Base-by-base conservation (phyloP, 1,140 invertebrate genomes). In the Cataglyphis hispanica region DNA sequence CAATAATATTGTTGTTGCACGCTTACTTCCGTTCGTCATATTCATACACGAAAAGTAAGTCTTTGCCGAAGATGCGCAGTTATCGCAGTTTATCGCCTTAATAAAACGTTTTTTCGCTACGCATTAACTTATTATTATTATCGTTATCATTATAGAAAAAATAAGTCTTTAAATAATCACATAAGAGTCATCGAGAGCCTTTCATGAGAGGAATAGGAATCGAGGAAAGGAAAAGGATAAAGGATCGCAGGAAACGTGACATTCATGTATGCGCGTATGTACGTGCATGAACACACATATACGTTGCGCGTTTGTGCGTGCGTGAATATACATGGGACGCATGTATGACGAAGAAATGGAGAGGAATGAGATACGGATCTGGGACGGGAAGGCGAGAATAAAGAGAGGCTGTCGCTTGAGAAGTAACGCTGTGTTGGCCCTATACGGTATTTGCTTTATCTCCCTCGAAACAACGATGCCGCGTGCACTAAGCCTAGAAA, bases 131-230 rank as follows among this genome's bases (percentile, higher is more conserved):
- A 93, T 90, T 91, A 86, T 91, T 93, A 91, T 91, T 90, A 92
- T 93, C 85, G 90, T 93, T 93, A 93, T 92, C 89, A 78, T 94
- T 94, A 94, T 94, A 94, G 93, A 94, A 94, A 94, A 94, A 94
- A 94, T 94, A 94, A 94, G 94, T 94, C 94, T 94, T 94, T 94
- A 94, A 94, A 94, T 94, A 94, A 94, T 94, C 93, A 94, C 93
- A 94, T 94, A 94, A 94, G 90, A 94, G 91, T 92, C 87, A 86
- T 90, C 92, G 90, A 94, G 90, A 94, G 91, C 88, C 91, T 92
- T 92, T 89, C 60, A 66, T 69, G 64, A 34, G 16, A 11, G 50
- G 78, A 5, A 16, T 7, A 63, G 22, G 76, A 27, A 43, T 34
- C 40, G 53, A 25, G 19, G 46, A 50, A 5, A 1, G 22, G 16